These are phyloP conservation scores for Oncopodura yosiiana DNA, from an alignment of 1,140 invertebrate genomes.

Conservation along the genomic window DNA sequence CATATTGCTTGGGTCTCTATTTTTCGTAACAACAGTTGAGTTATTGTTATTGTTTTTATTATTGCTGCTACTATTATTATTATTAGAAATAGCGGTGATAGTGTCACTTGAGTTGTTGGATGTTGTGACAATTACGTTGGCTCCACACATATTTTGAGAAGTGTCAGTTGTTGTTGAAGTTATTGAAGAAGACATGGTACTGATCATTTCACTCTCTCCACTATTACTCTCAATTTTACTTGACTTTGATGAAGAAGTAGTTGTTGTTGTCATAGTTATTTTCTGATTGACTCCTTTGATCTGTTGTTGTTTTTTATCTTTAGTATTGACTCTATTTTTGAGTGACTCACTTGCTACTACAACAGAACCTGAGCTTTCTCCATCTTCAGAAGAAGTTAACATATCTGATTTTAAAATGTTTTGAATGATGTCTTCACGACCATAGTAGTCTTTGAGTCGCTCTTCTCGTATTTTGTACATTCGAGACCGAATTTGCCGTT, in stretches of 20 bases:
- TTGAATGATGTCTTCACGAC: conserved; percentile 40
- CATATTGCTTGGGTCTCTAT: too few relatives aligned
- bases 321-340: conserved; percentile 3
- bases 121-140: too few relatives aligned
- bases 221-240: too few relatives aligned
- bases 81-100: too few relatives aligned
- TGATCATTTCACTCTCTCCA: too few relatives aligned
- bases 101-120: too few relatives aligned
- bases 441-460: conserved; percentile 58
- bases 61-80: too few relatives aligned
- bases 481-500: conserved; percentile 71
- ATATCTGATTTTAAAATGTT: conserved; percentile 24
- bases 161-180: too few relatives aligned
- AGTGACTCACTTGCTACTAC: background rate
- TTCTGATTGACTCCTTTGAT: conserved; percentile 1
- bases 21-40: too few relatives aligned
- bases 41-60: too few relatives aligned
- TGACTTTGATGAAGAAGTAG: background rate
- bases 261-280: conserved; percentile 7
- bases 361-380: background rate
- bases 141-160: too few relatives aligned
- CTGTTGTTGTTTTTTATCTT: background rate
- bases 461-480: conserved; percentile 71
- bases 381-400: background rate
- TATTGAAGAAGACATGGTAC: too few relatives aligned